Base-by-base conservation (phyloP, 2,888 invertebrate species). In the Torymus tubicola region DNA sequence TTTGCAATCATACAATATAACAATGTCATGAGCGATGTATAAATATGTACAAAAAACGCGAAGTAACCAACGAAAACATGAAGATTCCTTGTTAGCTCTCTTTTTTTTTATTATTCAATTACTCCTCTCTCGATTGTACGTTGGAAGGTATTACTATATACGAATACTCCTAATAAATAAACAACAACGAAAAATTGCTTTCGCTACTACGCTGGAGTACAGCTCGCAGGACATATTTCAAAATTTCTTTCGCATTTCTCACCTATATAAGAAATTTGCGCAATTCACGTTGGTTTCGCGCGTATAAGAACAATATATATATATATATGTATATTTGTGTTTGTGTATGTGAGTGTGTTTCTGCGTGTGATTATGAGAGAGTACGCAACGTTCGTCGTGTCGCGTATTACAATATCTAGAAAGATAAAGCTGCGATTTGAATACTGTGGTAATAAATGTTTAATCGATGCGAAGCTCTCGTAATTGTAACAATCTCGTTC, bases 381-480 rank as follows among this genome's bases (percentile, higher is more conserved):
- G 42, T 42, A 70, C 21, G 60, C 50, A 71, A 71, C 65, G 21
- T 16, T 71, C 1, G 18, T 31, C 65, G 64, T 70, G n/a, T 73
- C 55, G 64, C 76, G 70, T 63, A 73, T 79, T 76, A 76, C 75
- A 82, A 86, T 87, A 88, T 85, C 85, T 87, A 88, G 87, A 84
- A 85, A 87, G 87, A 88, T 90, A 90, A 90, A 90, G 89, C 88
- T 89, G 89, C 89, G 86, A 87, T 87, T 87, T 88, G 87, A 90
- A 90, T 90, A 90, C 89, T 90, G 90, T 87, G 87, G 85, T 89
- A 89, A 89, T 88, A 86, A 86, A 87, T 87, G 84, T 87, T 87
- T 87, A 85, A 83, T 86, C 85, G 85, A 86, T 83, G 84, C 80
- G 83, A 85, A 85, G 85, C 77, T 83, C 78, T 81, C 78, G 81